Conservation (phyloP, 1,140 invertebrate genomes). For the Ips nitidus region DNA sequence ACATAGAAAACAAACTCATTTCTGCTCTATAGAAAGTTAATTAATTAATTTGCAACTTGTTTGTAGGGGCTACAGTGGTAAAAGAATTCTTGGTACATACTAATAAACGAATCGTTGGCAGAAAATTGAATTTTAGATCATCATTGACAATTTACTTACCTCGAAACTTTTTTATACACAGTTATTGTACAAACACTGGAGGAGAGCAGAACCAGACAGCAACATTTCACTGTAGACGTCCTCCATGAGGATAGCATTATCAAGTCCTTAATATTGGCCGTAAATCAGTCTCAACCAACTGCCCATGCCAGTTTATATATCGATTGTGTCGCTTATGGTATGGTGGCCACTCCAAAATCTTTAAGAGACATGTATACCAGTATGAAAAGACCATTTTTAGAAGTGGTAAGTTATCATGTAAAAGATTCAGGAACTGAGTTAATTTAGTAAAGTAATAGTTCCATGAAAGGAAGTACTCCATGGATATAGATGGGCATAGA, state of each 20-base stretch:
- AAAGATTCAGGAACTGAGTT: background rate
- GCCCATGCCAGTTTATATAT: slow-evolving; percentile 59
- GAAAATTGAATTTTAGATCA: too few relatives aligned
- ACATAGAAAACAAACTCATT: too few relatives aligned
- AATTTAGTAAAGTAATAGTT: slow-evolving; percentile 43
- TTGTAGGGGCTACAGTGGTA: too few relatives aligned
- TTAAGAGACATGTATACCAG: slow-evolving; percentile 55
- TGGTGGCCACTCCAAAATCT: slow-evolving; percentile 54
- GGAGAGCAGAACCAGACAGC: slow-evolving; percentile 52
- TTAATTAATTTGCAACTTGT: too few relatives aligned
- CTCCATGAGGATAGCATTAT: slow-evolving; percentile 54
- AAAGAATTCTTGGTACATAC: too few relatives aligned
- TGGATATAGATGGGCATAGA: slow-evolving; percentile 53
- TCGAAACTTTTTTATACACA: slow-evolving; percentile 38
- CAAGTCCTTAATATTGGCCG: slow-evolving; percentile 56
- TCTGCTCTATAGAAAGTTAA: too few relatives aligned
- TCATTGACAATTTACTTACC: too few relatives aligned
- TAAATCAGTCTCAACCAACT: slow-evolving; percentile 58
- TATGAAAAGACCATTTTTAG: slow-evolving; percentile 48
- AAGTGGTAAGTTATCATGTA: slow-evolving; percentile 49
- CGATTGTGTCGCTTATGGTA: slow-evolving; percentile 60
- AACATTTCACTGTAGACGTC: slow-evolving; percentile 58
- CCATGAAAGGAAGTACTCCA: slow-evolving; percentile 56
- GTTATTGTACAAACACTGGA: slow-evolving; percentile 63
- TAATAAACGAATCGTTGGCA: too few relatives aligned